phyloP scores from a whole-genome alignment of 2,797 vertebrate species.

The Malurus splendens region DNA sequence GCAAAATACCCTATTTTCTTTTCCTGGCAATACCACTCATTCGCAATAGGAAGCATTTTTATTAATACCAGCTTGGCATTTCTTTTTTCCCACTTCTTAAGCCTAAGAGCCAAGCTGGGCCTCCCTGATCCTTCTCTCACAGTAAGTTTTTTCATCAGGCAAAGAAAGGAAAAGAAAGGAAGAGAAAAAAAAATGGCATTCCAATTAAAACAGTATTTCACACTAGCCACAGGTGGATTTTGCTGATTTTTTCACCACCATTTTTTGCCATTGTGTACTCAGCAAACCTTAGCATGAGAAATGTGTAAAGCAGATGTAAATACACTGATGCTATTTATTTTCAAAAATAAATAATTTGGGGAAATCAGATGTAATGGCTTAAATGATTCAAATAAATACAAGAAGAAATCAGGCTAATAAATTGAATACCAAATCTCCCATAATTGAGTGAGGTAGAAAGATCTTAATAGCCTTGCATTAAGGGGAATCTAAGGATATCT shows the following conservation, averaged over 20 bases:
- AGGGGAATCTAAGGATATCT: background rate
- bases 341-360: background rate
- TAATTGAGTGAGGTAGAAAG: background rate
- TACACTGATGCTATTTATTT: background rate
- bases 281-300: background rate
- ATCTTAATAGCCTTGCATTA: background rate
- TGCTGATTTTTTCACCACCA: background rate
- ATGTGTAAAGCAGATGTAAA: background rate
- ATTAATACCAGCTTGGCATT: constrained; percentile 61
- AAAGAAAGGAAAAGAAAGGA: background rate
- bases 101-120: background rate
- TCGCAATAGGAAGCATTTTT: constrained; percentile 61
- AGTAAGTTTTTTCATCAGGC: background rate
- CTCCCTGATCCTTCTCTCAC: background rate
- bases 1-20: constrained; percentile 67
- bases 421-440: background rate
- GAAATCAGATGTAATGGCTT: background rate
- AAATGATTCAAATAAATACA: background rate
- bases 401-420: background rate
- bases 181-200: background rate
- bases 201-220: background rate
- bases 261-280: background rate
- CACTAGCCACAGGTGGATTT: constrained; percentile 5
- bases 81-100: constrained; percentile 38
- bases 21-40: constrained; percentile 45